Percentiles rank a stretch among this genome's conserved stretches.
Conservation (phyloP, 2,797 vertebrate species). For the Ispidina picta region DNA sequence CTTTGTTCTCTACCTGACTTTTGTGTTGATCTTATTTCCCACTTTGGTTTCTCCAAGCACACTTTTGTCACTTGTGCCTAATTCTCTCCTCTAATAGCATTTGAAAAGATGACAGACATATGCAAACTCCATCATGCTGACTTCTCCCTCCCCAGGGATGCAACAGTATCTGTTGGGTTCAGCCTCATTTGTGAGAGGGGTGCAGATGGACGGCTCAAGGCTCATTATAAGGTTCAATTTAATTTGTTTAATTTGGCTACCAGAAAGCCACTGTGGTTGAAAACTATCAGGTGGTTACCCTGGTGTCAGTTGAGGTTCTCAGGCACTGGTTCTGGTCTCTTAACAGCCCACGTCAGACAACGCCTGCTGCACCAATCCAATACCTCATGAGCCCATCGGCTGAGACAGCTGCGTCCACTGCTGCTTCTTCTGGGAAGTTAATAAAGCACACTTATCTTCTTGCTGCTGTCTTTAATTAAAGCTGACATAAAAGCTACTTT, state of each 20-base stretch:
- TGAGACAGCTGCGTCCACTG: not conserved
- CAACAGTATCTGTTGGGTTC: not conserved
- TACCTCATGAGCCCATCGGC: not conserved
- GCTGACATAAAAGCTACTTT: not conserved
- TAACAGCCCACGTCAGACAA: not conserved
- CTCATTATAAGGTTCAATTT: not conserved
- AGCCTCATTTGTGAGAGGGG: not conserved
- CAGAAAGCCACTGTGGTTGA: not conserved
- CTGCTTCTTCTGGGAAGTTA: not conserved
- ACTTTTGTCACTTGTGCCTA: not conserved
- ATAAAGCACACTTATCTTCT: not conserved
- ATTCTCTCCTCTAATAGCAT: not conserved
- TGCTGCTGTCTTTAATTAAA: conserved; percentile 21
- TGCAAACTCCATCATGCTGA: not conserved
- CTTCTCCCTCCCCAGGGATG: not conserved
- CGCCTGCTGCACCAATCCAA: not conserved
- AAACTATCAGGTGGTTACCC: not conserved
- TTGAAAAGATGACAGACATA: not conserved
- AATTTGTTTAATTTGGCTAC: not conserved
- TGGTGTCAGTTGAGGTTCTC: not conserved
- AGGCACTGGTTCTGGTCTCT: not conserved
- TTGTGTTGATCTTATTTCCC: not conserved
- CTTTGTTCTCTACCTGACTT: not conserved
- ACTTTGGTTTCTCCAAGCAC: not conserved
- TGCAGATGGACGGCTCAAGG: not conserved